These are phyloP conservation scores for Sericinus montela DNA, from an alignment of 2,888 invertebrate genomes.

Conservation along the genomic window DNA sequence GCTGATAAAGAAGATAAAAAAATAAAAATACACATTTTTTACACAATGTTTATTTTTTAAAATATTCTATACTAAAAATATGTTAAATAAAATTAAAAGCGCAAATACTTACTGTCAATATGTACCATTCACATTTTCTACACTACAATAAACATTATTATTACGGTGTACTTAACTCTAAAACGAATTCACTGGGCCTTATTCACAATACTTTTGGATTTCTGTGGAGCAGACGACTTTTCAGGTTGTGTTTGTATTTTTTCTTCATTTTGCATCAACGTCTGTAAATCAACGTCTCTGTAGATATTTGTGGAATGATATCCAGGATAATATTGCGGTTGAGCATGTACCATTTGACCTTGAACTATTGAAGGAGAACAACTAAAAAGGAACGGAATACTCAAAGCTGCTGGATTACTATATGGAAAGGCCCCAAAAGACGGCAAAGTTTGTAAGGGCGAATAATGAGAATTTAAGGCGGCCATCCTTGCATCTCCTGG, in stretches of 20 bases:
- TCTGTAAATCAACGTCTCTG: constrained; percentile 2
- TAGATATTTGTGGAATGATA: constrained; percentile 1
- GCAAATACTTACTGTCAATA: too few species aligned
- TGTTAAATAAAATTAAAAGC: too few species aligned
- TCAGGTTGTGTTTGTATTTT: constrained; percentile 21
- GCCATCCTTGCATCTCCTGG: constrained; percentile 18
- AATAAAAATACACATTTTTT: not conserved
- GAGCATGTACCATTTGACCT: constrained; percentile 44
- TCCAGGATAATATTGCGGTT: constrained; percentile 29
- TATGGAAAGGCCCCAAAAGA: constrained; percentile 52
- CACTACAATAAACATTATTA: not conserved
- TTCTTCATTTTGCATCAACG: constrained; percentile 22
- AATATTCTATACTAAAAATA: too few species aligned
- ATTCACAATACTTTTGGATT: not conserved
- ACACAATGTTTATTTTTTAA: not conserved
- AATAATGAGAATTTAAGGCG: constrained; percentile 2
- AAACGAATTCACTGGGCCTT: constrained; percentile 8
- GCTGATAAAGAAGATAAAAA: not conserved
- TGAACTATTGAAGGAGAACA: constrained; percentile 58
- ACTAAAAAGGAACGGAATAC: constrained; percentile 58
- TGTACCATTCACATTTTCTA: too few species aligned
- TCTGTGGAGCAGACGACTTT: not conserved
- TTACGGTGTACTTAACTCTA: not conserved
- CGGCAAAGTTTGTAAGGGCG: constrained; percentile 12
- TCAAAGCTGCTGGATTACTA: constrained; percentile 50